Evolutionary conservation across 2,888 invertebrate species (phyloP), one percentile per base, ranked within the genome.

Genomic region (Ochlodes sylvanus): DNA sequence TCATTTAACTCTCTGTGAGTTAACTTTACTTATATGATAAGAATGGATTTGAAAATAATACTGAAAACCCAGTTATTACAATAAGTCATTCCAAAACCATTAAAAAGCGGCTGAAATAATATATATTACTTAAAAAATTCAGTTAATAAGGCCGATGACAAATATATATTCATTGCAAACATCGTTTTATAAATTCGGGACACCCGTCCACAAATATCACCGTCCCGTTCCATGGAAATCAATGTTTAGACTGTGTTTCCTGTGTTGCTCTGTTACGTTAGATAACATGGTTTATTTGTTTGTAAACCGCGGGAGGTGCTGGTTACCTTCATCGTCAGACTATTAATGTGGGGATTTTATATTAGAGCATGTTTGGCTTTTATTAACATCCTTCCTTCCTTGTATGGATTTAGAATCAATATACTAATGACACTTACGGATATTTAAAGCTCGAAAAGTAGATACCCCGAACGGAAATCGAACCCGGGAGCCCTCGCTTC

Each of bases 171-270:
- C 38, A 12, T 38, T 38, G 38, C 12, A 47, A 47, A 15, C 44
- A 47, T 47, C 15, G 44, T 47, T 47, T 47, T 42, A 14, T 14
- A 42, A 15, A 2, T 44, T 50, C 17, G 17, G 50, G 19, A 50
- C 19, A 50, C 19, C 19, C 10, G 50, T 50, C 50, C 17, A 50
- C 19, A 50, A 50, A 50, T 19, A 19, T 50, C 58, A 42, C 42
- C 27, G 58, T 7, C n/a, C 21, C 80, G 83, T 86, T 82, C 47
- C 80, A 85, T 81, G 78, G 83, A 83, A 85, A 78, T 73, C 70
- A 70, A 73, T 87, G 88, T 88, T 88, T 87, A 86, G 79, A 66
- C 60, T 74, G 42, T 70, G 77, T 81, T 82, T 85, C 87, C 87
- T 82, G 80, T 75, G 75, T 78, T 76, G 76, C 77, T 69, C 77